Evolutionary conservation across 1,140 invertebrate genomes (phyloP), one percentile per base, ranked within the genome.

Genomic region (Drosophila eugracilis): DNA sequence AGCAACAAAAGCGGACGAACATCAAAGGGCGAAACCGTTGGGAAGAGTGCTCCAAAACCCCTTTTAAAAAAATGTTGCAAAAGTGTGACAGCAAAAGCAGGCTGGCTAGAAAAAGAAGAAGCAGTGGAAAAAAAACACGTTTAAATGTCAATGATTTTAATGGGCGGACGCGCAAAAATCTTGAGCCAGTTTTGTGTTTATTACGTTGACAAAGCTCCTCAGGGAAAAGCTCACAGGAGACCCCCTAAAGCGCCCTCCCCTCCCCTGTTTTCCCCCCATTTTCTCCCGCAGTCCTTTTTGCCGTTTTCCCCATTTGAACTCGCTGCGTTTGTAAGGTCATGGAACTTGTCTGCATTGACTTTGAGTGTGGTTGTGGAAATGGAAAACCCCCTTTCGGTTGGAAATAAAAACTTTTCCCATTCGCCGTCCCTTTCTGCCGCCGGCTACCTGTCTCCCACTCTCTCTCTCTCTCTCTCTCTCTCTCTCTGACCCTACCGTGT

Each of bases 91-190:
- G 69, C 55, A 72, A 72, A 71, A 59, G 22, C 22, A 28, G 69
- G n/a, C 21, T n/a, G 50, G 17, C 50, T 22, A 22, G 12, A 42
- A 22, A 22, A 22, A 41, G 19, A 41, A 19, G 19, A 37, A 37
- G 2, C n/a, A 37, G 9, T 1, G 48, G 36, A 58, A 62, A 15
- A 72, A 66, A 66, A 66, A 66, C 74, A 63, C 83, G 75, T 75
- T 86, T 88, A 86, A 86, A 86, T 86, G 83, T 86, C 83, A 86
- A 88, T 86, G 83, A 86, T 86, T 86, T 86, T 86, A 86, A 86
- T 86, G 83, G 83, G 81, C 81, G 81, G 83, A 88, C 81, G 83
- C 78, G 78, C 76, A 88, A 83, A 83, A 86, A 78, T 86, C 83
- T 86, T 88, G 83, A 86, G 83, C 83, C 83, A 86, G 77, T 86